phyloP scores from a whole-genome alignment of 2,113 vertebrate genomes.

The Dinomys branickii region DNA sequence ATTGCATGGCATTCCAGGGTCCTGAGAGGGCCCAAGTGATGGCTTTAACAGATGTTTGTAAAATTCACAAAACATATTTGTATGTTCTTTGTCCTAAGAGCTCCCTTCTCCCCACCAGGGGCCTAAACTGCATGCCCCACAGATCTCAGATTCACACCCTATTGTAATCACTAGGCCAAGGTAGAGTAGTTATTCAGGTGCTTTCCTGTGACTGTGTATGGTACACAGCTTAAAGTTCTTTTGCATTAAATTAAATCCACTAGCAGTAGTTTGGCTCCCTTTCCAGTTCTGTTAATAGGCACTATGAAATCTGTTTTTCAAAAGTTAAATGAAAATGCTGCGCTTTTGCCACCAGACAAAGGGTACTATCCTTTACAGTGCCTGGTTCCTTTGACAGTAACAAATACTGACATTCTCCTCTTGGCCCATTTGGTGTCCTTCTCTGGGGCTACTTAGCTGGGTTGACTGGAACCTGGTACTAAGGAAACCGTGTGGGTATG shows the following conservation, averaged over 20 bases:
- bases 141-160: background rate
- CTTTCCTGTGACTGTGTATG: background rate
- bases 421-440: conserved; percentile 41
- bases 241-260: conserved; percentile 4
- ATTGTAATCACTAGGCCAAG: background rate
- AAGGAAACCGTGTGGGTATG: conserved; percentile 50
- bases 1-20: background rate
- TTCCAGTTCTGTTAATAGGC: background rate
- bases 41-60: background rate
- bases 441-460: conserved; percentile 32
- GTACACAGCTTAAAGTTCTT: conserved; percentile 36
- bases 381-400: conserved; percentile 15
- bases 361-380: background rate
- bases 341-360: background rate
- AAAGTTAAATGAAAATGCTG: conserved; percentile 40
- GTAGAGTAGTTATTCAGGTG: background rate
- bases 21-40: background rate
- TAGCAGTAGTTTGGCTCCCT: background rate
- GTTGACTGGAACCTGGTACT: conserved; percentile 33
- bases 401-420: conserved; percentile 17
- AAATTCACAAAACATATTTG: conserved; percentile 6
- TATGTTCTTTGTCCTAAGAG: conserved; percentile 1
- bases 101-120: background rate
- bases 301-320: background rate
- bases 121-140: background rate